Evolutionary conservation across 2,113 vertebrate species (phyloP).

Genomic region (Phaethon lepturus): DNA sequence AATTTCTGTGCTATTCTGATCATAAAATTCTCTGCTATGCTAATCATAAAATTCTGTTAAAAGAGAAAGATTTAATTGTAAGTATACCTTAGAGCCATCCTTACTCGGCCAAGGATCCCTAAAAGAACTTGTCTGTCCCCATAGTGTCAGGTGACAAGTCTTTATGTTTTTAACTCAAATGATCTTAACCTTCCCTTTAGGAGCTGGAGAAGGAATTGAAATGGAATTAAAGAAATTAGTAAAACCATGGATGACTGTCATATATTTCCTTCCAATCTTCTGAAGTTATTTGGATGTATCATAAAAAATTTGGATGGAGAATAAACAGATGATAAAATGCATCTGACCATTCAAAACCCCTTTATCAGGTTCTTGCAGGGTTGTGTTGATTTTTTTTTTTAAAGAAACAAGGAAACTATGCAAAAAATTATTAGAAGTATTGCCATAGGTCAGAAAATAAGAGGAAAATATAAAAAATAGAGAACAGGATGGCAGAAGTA

Average conservation of each 20-base stretch:
- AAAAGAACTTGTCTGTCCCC: not conserved
- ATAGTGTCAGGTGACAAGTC: accelerated
- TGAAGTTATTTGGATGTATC: not conserved
- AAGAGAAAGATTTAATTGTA: not conserved
- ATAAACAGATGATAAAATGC: not conserved
- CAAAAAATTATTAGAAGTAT: not conserved
- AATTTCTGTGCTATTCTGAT: not conserved
- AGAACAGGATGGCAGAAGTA: not conserved
- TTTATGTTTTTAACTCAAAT: not conserved
- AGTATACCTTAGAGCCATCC: not conserved
- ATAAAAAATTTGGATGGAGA: not conserved
- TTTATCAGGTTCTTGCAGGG: not conserved
- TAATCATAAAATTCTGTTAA: not conserved
- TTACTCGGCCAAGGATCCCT: not conserved
- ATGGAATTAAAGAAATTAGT: not conserved
- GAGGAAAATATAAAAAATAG: not conserved
- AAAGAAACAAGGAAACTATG: not conserved
- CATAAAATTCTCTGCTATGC: not conserved
- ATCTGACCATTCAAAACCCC: not conserved
- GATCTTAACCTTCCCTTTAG: not conserved
- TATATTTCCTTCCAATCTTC: not conserved
- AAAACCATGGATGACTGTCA: not conserved
- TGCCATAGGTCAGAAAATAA: not conserved
- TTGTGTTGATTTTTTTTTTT: not conserved
- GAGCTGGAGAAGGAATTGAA: not conserved